Percentiles rank a stretch among this genome's conserved stretches.
phyloP scores from a whole-genome alignment of 2,113 vertebrate genomes.

The Isichthys henryi region DNA sequence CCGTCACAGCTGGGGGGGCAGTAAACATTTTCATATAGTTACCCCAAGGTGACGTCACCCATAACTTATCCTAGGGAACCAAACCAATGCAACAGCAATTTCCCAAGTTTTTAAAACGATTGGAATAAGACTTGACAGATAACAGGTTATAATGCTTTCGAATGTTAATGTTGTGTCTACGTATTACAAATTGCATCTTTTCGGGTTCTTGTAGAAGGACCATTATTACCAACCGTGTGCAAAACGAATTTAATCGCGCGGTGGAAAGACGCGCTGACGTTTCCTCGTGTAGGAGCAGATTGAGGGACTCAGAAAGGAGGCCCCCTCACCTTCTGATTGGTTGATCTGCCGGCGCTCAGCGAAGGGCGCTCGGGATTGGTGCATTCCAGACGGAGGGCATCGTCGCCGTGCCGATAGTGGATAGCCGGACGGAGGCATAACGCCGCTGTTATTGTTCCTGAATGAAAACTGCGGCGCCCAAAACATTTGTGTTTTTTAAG shows the following conservation, averaged over 20 bases:
- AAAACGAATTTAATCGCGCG: conserved; percentile 8
- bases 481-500: conserved; percentile 24
- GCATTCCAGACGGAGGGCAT: conserved; percentile 28
- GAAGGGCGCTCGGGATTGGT: conserved; percentile 45
- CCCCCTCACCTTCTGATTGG: conserved; percentile 47
- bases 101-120: neutral
- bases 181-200: too few relatives aligned
- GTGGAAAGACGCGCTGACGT: neutral
- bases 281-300: neutral
- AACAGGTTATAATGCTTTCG: neutral
- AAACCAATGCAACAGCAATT: neutral
- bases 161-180: neutral
- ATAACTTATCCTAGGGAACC: neutral
- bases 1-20: neutral
- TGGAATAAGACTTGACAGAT: neutral
- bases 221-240: neutral
- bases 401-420: conserved; percentile 53
- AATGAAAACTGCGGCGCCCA: conserved; percentile 47
- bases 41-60: neutral
- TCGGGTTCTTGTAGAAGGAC: neutral
- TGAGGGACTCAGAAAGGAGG: conserved; percentile 1
- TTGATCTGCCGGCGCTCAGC: conserved; percentile 35
- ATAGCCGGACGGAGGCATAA: conserved; percentile 47
- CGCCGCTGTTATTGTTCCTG: conserved; percentile 51
- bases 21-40: neutral